Evolutionary conservation across 2,113 vertebrate species (phyloP).

Genomic region (Engystomops pustulosus): DNA sequence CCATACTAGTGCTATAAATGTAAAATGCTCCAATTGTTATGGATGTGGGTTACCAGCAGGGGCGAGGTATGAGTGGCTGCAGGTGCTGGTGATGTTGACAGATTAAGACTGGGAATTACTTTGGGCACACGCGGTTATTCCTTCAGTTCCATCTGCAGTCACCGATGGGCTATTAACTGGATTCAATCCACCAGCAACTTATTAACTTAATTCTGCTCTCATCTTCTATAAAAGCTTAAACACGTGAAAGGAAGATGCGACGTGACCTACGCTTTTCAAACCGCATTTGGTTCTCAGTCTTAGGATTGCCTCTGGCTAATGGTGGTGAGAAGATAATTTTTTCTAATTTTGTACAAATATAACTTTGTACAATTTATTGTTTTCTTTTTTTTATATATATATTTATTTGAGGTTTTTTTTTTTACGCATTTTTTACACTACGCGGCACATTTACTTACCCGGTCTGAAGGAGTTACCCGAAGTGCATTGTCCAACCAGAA

Average conservation of each 20-base stretch:
- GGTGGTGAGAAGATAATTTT: too few species aligned
- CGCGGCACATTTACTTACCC: too few species aligned
- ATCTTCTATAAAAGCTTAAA: background rate
- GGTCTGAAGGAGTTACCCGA: too few species aligned
- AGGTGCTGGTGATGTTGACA: constrained; percentile 18
- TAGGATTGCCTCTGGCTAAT: too few species aligned
- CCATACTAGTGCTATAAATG: background rate
- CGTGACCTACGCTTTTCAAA: too few species aligned
- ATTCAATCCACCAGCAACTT: background rate
- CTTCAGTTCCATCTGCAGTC: constrained; percentile 18
- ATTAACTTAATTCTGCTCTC: background rate
- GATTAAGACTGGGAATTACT: constrained; percentile 15
- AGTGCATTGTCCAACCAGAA: too few species aligned
- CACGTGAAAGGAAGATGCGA: too few species aligned
- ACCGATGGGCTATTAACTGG: constrained; percentile 17
- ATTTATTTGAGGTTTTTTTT: too few species aligned
- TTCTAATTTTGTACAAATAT: too few species aligned
- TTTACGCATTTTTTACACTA: too few species aligned
- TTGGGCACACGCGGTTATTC: constrained; percentile 4
- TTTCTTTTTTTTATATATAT: background rate
- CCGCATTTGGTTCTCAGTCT: too few species aligned
- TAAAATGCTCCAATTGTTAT: constrained; percentile 1
- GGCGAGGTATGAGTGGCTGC: constrained; percentile 15
- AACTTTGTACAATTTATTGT: background rate
- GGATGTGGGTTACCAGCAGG: constrained; percentile 22